Conservation (phyloP, 2,113 vertebrate species). For the Syrmaticus mikado region DNA sequence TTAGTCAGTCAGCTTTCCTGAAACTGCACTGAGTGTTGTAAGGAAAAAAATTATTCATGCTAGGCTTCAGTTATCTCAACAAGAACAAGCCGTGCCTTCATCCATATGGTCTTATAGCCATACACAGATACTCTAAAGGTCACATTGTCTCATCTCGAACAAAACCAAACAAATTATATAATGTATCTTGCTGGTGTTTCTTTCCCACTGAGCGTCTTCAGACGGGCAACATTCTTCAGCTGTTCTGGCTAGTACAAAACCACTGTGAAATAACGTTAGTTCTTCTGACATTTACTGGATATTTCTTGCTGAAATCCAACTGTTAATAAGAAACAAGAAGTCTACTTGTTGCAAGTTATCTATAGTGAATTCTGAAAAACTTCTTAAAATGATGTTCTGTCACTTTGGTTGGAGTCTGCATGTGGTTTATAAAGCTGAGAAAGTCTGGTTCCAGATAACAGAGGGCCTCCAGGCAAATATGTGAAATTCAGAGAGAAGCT, state of each 20-base stretch:
- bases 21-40: background rate
- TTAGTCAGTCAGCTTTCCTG: background rate
- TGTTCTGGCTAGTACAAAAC: background rate
- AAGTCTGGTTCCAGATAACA: background rate
- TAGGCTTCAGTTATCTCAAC: background rate
- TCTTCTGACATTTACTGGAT: background rate
- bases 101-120: background rate
- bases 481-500: background rate
- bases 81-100: background rate
- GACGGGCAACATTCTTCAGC: background rate
- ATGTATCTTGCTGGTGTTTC: background rate
- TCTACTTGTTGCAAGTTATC: background rate
- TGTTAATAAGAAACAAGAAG: background rate
- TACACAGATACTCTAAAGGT: background rate
- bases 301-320: background rate
- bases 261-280: background rate
- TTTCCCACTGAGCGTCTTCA: background rate
- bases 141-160: background rate
- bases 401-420: background rate
- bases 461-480: background rate
- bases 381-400: background rate
- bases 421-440: background rate
- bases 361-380: background rate
- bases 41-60: background rate
- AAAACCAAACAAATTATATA: background rate